Conservation (phyloP, 1,140 invertebrate species). For the Meloidogyne floridensis region DNA sequence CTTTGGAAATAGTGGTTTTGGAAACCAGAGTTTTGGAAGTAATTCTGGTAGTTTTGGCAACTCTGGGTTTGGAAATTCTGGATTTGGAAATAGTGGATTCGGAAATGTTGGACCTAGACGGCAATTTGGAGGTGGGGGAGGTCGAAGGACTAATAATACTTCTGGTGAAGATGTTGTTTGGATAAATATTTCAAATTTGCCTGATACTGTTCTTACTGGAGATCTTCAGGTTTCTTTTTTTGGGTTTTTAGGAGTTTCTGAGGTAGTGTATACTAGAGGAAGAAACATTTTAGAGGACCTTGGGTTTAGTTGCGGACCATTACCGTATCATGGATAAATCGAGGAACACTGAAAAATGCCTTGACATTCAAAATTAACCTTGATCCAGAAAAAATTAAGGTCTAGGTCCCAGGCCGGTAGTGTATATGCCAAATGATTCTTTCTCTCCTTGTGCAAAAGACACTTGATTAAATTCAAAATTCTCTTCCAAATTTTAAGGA, state of each 20-base stretch:
- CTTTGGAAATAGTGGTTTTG: background rate
- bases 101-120: background rate
- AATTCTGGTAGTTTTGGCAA: background rate
- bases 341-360: too few species aligned
- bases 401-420: too few species aligned
- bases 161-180: constrained; percentile 25
- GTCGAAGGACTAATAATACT: background rate
- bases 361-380: too few species aligned
- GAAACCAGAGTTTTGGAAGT: background rate
- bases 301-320: too few species aligned
- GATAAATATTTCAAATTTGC: constrained; percentile 30
- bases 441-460: too few species aligned
- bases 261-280: too few species aligned
- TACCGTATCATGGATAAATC: too few species aligned
- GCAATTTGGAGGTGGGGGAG: background rate
- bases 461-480: background rate
- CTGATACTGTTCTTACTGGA: constrained; percentile 24
- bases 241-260: too few species aligned
- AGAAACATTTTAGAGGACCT: too few species aligned
- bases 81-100: background rate
- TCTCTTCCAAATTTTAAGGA: constrained; percentile 29
- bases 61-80: background rate
- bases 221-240: constrained; percentile 19
- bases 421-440: too few species aligned
- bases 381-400: too few species aligned